Base-by-base conservation (phyloP, 2,797 vertebrate species). In the Neomorphus geoffroyi region DNA sequence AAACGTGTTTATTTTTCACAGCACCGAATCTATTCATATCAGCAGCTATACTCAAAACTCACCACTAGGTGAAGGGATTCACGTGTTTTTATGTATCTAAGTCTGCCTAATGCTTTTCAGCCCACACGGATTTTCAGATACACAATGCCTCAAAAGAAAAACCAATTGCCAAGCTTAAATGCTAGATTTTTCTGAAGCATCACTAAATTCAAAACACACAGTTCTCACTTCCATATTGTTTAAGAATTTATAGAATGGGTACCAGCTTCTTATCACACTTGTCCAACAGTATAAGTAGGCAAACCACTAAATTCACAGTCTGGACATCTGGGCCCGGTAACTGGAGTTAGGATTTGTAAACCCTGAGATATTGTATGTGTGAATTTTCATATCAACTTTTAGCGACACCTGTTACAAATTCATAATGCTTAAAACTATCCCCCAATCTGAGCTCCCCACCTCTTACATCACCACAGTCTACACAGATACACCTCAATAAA, bases 71-170 rank as follows among this genome's bases (percentile, higher is more conserved):
- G 51, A 80, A 75, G 22, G 56, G 50, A 88, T 37, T 74, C 53
- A 19, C 17, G 5, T 4, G 18, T 39, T 61, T 58, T 65, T 18
- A 57, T 2, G 6, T 30, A 72, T 0, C 0, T 0, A 46, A 18
- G 1, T 1, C 37, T 58, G 26, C 37, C 43, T 28, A 71, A 7
- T 3, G 28, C 26, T 75, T 14, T 18, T 46, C 41, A 80, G 33
- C 10, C 43, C 18, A 22, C 4, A 1, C 1, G 13, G 19, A 54
- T 60, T 83, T 86, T 83, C 48, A 71, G 53, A 86, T 7, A 54
- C 18, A 23, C 5, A 66, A 22, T 0, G 2, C 21, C 53, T 58
- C 58, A 3, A 17, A 61, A 61, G 24, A 51, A 32, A 77, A 37
- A n/a, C 9, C 23, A 54, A 17, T 5, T 41, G 8, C 26, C 43